phyloP scores from a whole-genome alignment of 2,113 vertebrate genomes.

The Bettongia penicillata region DNA sequence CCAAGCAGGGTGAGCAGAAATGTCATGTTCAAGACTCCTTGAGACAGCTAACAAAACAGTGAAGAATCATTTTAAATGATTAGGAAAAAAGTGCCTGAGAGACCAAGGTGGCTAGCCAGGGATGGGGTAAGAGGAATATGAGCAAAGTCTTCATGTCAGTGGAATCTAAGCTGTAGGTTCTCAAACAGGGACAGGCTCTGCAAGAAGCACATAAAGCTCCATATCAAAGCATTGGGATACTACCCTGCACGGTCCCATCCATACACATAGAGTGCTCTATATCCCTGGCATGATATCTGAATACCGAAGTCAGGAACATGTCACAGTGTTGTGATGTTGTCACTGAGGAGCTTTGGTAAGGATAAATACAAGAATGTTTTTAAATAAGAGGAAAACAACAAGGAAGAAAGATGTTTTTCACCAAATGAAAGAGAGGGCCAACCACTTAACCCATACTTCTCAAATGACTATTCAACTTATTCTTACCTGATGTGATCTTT shows the following conservation, averaged over 20 bases:
- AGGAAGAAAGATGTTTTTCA: background rate
- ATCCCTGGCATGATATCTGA: background rate
- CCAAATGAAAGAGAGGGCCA: background rate
- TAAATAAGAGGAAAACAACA: background rate
- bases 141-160: background rate
- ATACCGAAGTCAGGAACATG: background rate
- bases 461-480: background rate
- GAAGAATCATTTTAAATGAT: background rate
- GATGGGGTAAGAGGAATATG: background rate
- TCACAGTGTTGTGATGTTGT: background rate
- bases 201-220: background rate
- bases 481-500: background rate
- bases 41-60: background rate
- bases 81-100: constrained; percentile 2
- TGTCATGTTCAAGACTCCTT: background rate
- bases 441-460: background rate
- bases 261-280: background rate
- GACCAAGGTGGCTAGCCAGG: background rate
- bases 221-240: background rate
- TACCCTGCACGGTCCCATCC: background rate
- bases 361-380: background rate
- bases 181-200: background rate
- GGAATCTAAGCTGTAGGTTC: background rate
- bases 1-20: constrained; percentile 26
- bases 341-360: background rate